phyloP scores from a whole-genome alignment of 2,888 invertebrate genomes.

The Ypsolopha sequella region DNA sequence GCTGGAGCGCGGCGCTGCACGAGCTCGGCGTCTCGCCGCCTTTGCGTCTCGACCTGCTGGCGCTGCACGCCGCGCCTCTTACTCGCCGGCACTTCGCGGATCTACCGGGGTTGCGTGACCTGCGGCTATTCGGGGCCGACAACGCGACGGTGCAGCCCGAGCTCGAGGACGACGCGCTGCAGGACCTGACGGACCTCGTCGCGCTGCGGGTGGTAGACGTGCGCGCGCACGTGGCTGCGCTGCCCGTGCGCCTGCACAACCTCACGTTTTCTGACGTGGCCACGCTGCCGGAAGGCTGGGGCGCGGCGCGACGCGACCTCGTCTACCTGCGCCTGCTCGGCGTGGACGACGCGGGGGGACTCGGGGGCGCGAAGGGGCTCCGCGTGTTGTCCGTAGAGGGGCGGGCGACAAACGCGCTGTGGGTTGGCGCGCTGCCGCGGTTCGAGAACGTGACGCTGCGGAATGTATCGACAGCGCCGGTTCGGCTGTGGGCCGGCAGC shows the following conservation, averaged over 20 bases:
- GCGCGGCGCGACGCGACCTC: neutral
- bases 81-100: slow-evolving; percentile 2
- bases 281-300: neutral
- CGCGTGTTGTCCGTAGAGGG: neutral
- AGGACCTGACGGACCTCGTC: neutral
- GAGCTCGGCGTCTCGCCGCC: neutral
- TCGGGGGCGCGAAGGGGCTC: neutral
- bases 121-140: neutral
- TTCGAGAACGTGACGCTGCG: neutral
- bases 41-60: slow-evolving; percentile 8
- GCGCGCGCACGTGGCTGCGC: neutral
- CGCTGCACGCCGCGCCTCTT: neutral
- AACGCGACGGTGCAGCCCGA: no score
- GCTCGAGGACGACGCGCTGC: no score
- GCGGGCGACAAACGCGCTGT: neutral
- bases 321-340: neutral
- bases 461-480: slow-evolving; percentile 6
- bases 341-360: neutral
- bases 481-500: slow-evolving; percentile 9
- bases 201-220: neutral
- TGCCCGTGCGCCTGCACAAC: neutral
- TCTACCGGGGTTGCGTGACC: neutral
- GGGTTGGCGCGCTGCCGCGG: neutral
- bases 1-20: neutral
- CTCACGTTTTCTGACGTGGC: neutral